These are phyloP conservation scores for Delphinus delphis DNA, from an alignment of 2,113 vertebrate genomes.

Conservation along the genomic window DNA sequence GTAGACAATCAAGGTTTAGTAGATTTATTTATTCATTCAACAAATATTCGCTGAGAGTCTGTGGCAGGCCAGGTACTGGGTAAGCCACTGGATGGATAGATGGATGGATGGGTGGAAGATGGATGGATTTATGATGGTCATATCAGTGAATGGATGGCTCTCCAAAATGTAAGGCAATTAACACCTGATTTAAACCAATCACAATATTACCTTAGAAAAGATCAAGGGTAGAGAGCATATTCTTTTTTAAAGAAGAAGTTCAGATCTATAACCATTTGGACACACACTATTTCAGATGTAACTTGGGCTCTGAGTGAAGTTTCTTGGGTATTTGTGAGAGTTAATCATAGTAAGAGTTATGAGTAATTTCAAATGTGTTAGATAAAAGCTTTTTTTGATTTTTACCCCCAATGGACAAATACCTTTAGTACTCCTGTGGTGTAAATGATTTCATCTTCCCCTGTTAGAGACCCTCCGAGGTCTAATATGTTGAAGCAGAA, in stretches of 20 bases:
- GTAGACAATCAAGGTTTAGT: neutral
- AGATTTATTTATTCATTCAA: neutral
- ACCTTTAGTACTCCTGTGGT: neutral
- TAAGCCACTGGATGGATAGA: neutral
- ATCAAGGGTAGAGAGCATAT: neutral
- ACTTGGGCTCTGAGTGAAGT: neutral
- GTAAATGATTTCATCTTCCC: neutral
- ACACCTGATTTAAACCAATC: constrained; percentile 1
- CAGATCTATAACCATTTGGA: neutral
- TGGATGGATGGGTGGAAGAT: neutral
- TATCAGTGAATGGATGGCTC: neutral
- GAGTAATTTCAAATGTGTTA: constrained; percentile 19
- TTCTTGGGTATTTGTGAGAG: neutral
- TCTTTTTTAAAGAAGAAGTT: neutral
- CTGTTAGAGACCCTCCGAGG: neutral
- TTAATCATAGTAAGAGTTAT: neutral
- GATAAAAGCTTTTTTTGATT: constrained; percentile 1
- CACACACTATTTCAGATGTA: neutral
- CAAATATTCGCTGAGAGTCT: neutral
- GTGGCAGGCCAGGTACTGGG: neutral
- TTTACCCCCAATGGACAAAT: neutral
- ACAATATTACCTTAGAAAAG: neutral
- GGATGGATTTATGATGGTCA: neutral
- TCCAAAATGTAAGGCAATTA: neutral
- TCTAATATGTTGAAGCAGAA: neutral